Percentiles rank a stretch among this genome's conserved stretches.
Evolutionary conservation across 1,140 invertebrate species (phyloP).

Genomic region (Charaxes varanes): DNA sequence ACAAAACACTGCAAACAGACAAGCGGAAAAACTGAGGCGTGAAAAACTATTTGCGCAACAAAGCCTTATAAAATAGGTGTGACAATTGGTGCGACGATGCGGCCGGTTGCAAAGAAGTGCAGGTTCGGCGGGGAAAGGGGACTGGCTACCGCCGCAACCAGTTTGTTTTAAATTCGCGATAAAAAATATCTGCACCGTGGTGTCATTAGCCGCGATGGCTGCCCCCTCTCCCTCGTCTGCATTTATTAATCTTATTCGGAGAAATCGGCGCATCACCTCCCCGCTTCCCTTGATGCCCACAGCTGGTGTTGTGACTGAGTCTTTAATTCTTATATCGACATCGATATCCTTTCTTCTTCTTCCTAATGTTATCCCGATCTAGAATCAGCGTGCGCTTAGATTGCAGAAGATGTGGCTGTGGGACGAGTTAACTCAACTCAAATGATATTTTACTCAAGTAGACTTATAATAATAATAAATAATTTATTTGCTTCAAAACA

Average conservation of each 20-base stretch:
- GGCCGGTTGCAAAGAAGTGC: constrained; percentile 31
- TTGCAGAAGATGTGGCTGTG: no score
- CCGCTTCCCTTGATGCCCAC: constrained; percentile 25
- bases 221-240: constrained; percentile 45
- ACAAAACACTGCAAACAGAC: constrained; percentile 8
- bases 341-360: no score
- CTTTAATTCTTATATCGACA: constrained; percentile 20
- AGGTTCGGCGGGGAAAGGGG: constrained; percentile 21
- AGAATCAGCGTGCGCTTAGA: no score
- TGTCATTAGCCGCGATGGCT: constrained; percentile 67
- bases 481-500: no score
- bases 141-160: constrained; percentile 41
- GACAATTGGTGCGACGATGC: constrained; percentile 24
- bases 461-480: no score
- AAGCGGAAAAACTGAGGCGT: constrained; percentile 8
- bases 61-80: constrained; percentile 26
- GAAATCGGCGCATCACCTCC: constrained; percentile 60
- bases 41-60: constrained; percentile 19
- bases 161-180: constrained; percentile 69
- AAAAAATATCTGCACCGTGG: constrained; percentile 66
- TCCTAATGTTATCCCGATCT: no score
- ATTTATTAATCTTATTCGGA: constrained; percentile 69
- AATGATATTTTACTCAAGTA: no score
- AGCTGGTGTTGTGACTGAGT: constrained; percentile 21
- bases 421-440: no score